Evolutionary conservation across 2,113 vertebrate species (phyloP), one percentile per base, ranked within the genome.

Genomic region (Promerops cafer): DNA sequence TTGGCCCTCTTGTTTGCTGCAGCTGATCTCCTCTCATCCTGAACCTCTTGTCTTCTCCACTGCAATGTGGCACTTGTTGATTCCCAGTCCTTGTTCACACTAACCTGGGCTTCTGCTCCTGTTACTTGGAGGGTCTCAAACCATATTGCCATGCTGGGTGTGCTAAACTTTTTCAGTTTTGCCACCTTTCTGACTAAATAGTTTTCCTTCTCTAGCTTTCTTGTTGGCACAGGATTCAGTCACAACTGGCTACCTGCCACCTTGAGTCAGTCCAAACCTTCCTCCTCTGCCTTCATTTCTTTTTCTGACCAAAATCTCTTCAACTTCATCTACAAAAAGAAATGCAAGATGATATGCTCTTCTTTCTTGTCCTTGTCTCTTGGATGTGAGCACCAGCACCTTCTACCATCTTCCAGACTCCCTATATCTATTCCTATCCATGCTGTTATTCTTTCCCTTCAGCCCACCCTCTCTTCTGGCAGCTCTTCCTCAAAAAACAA

Each of bases 191-290:
- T 96, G 94, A 93, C 77, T 92, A 92, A 93, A 92, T 92, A 87
- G 39, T 70, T 90, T 92, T 87, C 22, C 68, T 94, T 89, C 64
- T 80, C 39, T 86, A 75, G 64, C 56, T 93, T 92, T 64, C 54
- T 86, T 87, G 39, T 52, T 97, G 91, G 89, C 72, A 44, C 81
- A 22, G 56, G 37, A 89, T 78, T 92, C 52, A 52, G 72, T 68
- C 65, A 40, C 84, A 93, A 27, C 47, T 94, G 96, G 91, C 91
- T 96, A 81, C 22, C 20, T 96, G 95, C 94, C 92, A 97, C 49
- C 31, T 89, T 89, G 47, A 95, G 52, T 93, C 86, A 70, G 72
- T 92, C 76, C 68, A 90, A 93, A 90, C 54, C 39, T 61, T 80
- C 79, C 69, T 87, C 69, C 47, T 75, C 82, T 94, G 68, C 64